These are phyloP conservation scores for Anolis apletophallus DNA, from an alignment of 2,797 vertebrate genomes.

Conservation along the genomic window DNA sequence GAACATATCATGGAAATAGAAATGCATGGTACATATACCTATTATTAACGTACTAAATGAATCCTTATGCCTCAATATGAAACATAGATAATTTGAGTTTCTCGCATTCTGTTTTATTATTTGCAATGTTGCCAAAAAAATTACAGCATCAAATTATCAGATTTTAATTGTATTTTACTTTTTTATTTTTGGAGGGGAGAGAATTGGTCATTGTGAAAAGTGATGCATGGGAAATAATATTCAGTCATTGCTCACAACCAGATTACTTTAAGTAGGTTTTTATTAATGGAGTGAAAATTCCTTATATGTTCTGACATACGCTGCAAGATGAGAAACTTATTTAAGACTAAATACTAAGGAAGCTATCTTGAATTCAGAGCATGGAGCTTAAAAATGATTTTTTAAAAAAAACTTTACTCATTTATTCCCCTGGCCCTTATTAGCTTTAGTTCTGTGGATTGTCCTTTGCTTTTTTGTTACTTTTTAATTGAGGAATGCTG, in stretches of 20 bases:
- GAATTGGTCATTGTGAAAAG: background rate
- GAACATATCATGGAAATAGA: background rate
- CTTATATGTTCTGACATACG: background rate
- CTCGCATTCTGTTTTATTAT: background rate
- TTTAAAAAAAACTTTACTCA: no score
- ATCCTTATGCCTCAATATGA: background rate
- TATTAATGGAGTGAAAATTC: background rate
- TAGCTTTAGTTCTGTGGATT: background rate
- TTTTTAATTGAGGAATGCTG: no score
- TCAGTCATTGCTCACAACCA: accelerated
- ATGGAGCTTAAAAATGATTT: no score
- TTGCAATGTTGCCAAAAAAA: background rate
- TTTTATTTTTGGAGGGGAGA: no score
- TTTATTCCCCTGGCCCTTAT: no score
- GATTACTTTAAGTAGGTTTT: background rate
- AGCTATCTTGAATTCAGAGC: background rate
- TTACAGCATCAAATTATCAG: background rate
- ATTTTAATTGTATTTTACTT: no score
- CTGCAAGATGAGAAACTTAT: background rate
- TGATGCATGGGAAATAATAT: background rate
- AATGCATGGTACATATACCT: background rate
- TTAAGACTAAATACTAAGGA: no score
- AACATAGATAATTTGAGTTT: conserved; percentile 1
- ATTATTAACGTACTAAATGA: background rate
- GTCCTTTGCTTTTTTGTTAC: no score